phyloP scores from a whole-genome alignment of 2,888 invertebrate species.

The Diplolepis rosae region DNA sequence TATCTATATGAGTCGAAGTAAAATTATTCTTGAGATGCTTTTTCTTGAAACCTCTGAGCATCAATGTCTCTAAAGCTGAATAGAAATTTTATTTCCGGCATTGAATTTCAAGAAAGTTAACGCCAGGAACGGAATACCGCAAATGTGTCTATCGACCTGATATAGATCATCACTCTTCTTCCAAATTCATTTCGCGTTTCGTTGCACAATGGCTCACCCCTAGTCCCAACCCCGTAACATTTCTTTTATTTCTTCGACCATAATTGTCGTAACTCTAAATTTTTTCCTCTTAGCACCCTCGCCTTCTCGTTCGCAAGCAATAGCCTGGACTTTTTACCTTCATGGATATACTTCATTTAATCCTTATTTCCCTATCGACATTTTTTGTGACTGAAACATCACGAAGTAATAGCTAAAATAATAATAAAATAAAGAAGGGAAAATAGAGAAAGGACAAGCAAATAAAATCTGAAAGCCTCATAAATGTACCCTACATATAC shows the following conservation, averaged over 20 bases:
- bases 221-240: slow-evolving; percentile 6
- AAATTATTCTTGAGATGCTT: too few relatives aligned
- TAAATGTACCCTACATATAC: too few relatives aligned
- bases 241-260: slow-evolving; percentile 42
- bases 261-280: slow-evolving; percentile 64
- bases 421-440: background rate
- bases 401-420: background rate
- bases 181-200: slow-evolving; percentile 67
- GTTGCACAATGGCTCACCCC: slow-evolving; percentile 55
- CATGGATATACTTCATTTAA: background rate
- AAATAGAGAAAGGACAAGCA: background rate
- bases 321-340: slow-evolving; percentile 21
- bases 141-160: slow-evolving; percentile 61
- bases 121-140: slow-evolving; percentile 4
- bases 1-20: too few relatives aligned
- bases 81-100: background rate
- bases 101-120: slow-evolving; percentile 8
- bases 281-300: slow-evolving; percentile 45
- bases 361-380: background rate
- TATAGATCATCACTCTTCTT: slow-evolving; percentile 55
- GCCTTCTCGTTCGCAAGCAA: slow-evolving; percentile 21
- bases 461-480: background rate
- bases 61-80: background rate
- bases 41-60: too few relatives aligned
- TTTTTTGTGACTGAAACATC: background rate